Evolutionary conservation across 1,140 invertebrate species (phyloP), one percentile per base, ranked within the genome.

Genomic region (Papilio helenus): DNA sequence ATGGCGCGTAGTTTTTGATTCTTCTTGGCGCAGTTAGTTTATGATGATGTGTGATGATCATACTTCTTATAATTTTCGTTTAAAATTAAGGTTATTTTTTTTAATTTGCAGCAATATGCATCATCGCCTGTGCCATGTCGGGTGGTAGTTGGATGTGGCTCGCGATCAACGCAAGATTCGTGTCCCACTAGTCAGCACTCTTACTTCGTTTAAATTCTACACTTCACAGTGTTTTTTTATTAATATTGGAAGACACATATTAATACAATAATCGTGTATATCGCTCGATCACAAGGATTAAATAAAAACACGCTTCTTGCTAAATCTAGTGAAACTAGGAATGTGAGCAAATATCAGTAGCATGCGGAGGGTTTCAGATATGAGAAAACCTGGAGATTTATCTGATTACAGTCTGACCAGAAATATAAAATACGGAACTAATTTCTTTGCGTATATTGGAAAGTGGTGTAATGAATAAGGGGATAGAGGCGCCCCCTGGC

Each of bases 51-150:
- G 61, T 65, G 26, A 65, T 68, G 58, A 26, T 58, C 2, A 58
- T 61, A 61, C 3, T 23, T 61, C 10, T 65, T 65, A 34, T 2
- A 3, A 16, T 29, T n/a, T 14, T 18, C 18, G 14, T 34, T 68
- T 29, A 26, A 26, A 61, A 26, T 26, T 29, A 16, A 68, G 3
- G 12, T 3, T 29, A 18, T 29, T 29, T 29, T 3, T 68, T 68
- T 68, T 78, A 58, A 76, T 80, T 81, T n/a, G n/a, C 85, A 91
- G 89, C 89, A 92, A 79, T 91, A 89, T 72, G 81, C 89, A 0
- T 77, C 90, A 44, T 84, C 90, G 2, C 89, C 90, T 1, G 85
- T 88, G 9, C 88, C 90, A 0, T 90, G 89, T 23, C 85, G 90
- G 9, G 89, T 90, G 0, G 72, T 90, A 2, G 88, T 91, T 1